Evolutionary conservation across 2,797 vertebrate species (phyloP).

Genomic region (Phyllotis vaccarum): DNA sequence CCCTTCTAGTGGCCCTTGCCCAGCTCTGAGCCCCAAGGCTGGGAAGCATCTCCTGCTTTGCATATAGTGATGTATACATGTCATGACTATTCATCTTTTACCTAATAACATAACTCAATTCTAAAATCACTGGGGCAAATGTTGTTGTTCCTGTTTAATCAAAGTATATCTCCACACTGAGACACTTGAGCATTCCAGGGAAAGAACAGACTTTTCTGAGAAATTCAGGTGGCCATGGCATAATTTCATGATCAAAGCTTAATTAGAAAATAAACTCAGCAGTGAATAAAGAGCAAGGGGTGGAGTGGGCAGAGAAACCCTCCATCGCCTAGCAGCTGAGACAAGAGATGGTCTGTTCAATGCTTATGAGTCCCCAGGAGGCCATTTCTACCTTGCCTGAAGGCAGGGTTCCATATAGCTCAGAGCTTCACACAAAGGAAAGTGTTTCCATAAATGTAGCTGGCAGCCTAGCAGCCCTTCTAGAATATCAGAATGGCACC

Average conservation of each 20-base stretch:
- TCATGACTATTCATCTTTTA: background rate
- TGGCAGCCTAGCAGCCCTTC: background rate
- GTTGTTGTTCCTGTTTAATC: background rate
- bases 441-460: background rate
- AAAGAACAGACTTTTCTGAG: background rate
- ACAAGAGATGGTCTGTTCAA: background rate
- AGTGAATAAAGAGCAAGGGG: conserved; percentile 66
- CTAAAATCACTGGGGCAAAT: conserved; percentile 6
- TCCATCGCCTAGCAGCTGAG: background rate
- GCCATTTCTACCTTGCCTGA: background rate
- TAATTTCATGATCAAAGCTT: conserved; percentile 13
- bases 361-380: conserved; percentile 63
- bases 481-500: background rate
- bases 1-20: background rate
- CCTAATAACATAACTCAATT: background rate
- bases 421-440: background rate
- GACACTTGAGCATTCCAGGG: background rate
- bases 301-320: background rate
- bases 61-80: background rate
- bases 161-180: background rate
- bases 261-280: background rate
- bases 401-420: background rate
- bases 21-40: background rate
- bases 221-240: background rate
- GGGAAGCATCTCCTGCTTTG: background rate